Conservation (phyloP, 2,797 vertebrate species). For the Neosilurus hyrtlii region DNA sequence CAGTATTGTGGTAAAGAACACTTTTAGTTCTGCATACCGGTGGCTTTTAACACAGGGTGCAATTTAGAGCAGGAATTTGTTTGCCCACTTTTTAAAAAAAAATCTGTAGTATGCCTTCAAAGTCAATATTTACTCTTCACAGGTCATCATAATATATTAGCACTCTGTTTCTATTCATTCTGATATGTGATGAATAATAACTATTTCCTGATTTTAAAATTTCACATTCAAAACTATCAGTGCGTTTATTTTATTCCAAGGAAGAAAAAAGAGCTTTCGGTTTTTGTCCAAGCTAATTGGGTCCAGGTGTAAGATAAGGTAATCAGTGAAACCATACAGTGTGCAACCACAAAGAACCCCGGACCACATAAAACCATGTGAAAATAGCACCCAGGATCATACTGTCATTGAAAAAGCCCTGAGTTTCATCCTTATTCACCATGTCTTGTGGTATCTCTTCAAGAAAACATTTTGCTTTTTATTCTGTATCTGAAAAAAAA, state of each 20-base stretch:
- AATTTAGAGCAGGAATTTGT: conserved; percentile 73
- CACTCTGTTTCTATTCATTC: background rate
- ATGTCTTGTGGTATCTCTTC: background rate
- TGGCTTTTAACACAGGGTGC: conserved; percentile 67
- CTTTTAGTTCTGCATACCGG: conserved; percentile 43
- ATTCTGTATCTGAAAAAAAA: background rate
- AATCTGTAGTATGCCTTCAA: conserved; percentile 60
- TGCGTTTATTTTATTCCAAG: background rate
- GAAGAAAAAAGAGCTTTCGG: background rate
- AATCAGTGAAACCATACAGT: conserved; percentile 3
- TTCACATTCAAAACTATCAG: background rate
- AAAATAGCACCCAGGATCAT: conserved; percentile 27
- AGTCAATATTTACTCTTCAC: background rate
- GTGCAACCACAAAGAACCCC: conserved; percentile 39
- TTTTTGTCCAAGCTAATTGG: conserved; percentile 41
- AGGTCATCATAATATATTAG: conserved; percentile 1
- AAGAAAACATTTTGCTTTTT: background rate
- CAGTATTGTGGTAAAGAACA: conserved; percentile 52
- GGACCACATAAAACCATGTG: background rate
- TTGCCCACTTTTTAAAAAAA: conserved; percentile 61
- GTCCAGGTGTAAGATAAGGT: conserved; percentile 31
- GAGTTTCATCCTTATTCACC: background rate
- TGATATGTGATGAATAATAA: background rate
- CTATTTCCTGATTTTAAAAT: background rate
- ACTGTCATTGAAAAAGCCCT: background rate